phyloP scores from a whole-genome alignment of 2,888 invertebrate species.

The Craniophora ligustri region DNA sequence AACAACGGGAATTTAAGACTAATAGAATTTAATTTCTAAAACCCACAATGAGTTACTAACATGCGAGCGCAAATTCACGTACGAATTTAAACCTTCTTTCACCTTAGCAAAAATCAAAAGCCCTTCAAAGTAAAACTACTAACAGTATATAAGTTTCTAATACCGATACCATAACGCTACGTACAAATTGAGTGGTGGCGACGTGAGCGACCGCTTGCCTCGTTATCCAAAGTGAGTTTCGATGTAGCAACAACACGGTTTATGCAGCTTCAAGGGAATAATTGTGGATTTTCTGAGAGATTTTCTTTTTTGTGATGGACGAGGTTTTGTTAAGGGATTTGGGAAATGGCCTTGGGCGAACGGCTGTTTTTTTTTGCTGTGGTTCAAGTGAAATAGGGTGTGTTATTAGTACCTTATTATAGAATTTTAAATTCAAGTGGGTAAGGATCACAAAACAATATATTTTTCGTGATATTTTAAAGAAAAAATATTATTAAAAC shows the following conservation, averaged over 20 bases:
- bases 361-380: constrained; percentile 1
- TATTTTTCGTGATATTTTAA: too few species aligned
- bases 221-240: constrained; percentile 66
- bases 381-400: constrained; percentile 1
- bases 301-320: constrained; percentile 41
- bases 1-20: too few species aligned
- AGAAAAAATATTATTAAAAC: too few species aligned
- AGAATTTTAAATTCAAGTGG: too few species aligned
- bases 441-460: too few species aligned
- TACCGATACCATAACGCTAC: constrained; percentile 50
- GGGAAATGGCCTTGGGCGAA: constrained; percentile 11
- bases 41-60: too few species aligned
- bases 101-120: constrained; percentile 10
- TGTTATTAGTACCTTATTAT: too few species aligned
- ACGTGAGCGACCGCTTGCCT: constrained; percentile 57
- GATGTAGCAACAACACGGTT: constrained; percentile 55
- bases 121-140: constrained; percentile 43
- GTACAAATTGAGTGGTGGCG: constrained; percentile 58
- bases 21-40: too few species aligned
- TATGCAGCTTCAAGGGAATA: constrained; percentile 43
- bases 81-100: too few species aligned
- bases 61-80: too few species aligned
- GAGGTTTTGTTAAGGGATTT: constrained; percentile 36
- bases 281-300: constrained; percentile 40
- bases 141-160: constrained; percentile 40